Evolutionary conservation across 1,140 invertebrate species (phyloP).

Genomic region (Drosophila repletoides): DNA sequence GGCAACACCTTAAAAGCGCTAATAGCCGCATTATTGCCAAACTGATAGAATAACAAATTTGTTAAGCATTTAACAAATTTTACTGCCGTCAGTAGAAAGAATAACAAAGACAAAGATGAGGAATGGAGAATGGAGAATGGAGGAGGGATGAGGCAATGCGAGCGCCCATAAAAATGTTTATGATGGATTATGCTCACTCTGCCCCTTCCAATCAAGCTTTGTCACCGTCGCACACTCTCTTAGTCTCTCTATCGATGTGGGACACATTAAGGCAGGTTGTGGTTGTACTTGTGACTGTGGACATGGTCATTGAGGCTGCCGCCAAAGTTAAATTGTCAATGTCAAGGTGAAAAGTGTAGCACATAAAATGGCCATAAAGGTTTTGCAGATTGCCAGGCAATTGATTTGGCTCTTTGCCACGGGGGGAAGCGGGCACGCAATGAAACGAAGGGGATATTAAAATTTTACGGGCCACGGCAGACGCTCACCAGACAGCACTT

Average conservation of each 20-base stretch:
- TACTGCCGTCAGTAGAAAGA: slow-evolving; percentile 65
- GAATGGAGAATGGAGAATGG: background rate
- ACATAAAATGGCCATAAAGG: slow-evolving; percentile 74
- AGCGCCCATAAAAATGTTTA: slow-evolving; percentile 78
- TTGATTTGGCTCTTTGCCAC: slow-evolving; percentile 49
- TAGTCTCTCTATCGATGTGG: slow-evolving; percentile 71
- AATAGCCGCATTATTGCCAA: slow-evolving; percentile 78
- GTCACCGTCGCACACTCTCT: slow-evolving; percentile 25
- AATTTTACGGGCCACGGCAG: slow-evolving; percentile 72
- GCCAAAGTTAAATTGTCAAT: slow-evolving; percentile 53
- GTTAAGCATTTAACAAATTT: slow-evolving; percentile 79
- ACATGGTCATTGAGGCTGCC: slow-evolving; percentile 49
- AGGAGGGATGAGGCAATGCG: slow-evolving; percentile 50
- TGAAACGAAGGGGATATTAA: slow-evolving; percentile 57
- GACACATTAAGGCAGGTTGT: slow-evolving; percentile 69
- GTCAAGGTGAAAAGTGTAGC: slow-evolving; percentile 77
- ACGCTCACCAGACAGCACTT: slow-evolving; percentile 65
- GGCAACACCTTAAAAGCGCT: slow-evolving; percentile 76
- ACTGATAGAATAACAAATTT: slow-evolving; percentile 78
- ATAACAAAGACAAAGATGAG: slow-evolving; percentile 27
- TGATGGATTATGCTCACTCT: slow-evolving; percentile 74
- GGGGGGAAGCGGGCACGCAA: slow-evolving; percentile 32
- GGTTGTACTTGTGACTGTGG: slow-evolving; percentile 29
- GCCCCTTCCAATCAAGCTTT: slow-evolving; percentile 14
- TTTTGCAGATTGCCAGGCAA: slow-evolving; percentile 65